Conservation (phyloP, 2,113 vertebrate species). For the Tyto alba region DNA sequence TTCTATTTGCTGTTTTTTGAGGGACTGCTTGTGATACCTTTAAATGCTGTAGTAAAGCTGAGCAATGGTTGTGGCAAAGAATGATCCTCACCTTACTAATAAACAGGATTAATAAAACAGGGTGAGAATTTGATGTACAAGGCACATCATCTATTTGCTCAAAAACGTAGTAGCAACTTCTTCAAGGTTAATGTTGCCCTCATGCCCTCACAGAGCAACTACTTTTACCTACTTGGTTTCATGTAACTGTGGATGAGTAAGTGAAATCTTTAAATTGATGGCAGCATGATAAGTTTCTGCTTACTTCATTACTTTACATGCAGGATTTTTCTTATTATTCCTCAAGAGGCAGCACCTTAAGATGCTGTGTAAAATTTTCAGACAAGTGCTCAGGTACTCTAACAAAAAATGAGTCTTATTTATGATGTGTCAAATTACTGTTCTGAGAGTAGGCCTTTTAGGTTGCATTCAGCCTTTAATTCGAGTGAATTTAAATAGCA, state of each 20-base stretch:
- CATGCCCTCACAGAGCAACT: background rate
- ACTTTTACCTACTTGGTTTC: background rate
- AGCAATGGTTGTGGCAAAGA: background rate
- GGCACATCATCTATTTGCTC: background rate
- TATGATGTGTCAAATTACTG: slow-evolving; percentile 77
- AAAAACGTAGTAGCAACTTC: background rate
- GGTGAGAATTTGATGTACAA: background rate
- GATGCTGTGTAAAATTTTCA: slow-evolving; percentile 63
- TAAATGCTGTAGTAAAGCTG: background rate
- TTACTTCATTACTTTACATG: slow-evolving; percentile 10
- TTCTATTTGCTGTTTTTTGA: background rate
- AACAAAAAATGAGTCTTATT: slow-evolving; percentile 71
- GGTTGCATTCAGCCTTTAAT: slow-evolving; percentile 77
- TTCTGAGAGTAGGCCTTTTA: slow-evolving; percentile 74
- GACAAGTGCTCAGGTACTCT: slow-evolving; percentile 60
- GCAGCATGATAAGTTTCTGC: slow-evolving; percentile 3
- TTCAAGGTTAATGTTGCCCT: background rate
- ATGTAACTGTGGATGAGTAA: background rate
- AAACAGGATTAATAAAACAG: background rate
- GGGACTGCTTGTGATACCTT: background rate
- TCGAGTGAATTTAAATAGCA: slow-evolving; percentile 77
- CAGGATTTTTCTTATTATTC: slow-evolving; percentile 27
- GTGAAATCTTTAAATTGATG: background rate
- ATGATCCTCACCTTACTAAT: background rate
- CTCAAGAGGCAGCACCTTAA: slow-evolving; percentile 56